phyloP scores from a whole-genome alignment of 2,888 invertebrate genomes.

The Endomychus coccineus region DNA sequence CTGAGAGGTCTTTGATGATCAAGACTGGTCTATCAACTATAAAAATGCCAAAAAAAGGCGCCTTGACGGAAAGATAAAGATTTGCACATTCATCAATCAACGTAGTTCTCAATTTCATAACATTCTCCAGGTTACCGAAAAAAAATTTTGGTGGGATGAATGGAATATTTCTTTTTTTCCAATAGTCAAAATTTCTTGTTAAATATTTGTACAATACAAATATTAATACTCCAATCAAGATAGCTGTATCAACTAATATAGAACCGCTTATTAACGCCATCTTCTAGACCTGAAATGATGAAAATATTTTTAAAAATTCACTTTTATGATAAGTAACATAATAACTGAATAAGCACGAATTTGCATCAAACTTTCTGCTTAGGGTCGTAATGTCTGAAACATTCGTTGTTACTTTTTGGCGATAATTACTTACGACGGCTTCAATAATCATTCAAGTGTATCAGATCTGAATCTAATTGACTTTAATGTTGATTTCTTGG shows the following conservation, averaged over 20 bases:
- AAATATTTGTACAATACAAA: constrained; percentile 32
- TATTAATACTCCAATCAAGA: constrained; percentile 4
- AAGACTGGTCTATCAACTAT: constrained; percentile 46
- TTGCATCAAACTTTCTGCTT: no score
- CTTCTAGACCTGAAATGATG: no score
- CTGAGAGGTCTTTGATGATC: constrained; percentile 43
- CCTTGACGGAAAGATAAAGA: constrained; percentile 15
- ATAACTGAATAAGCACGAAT: no score
- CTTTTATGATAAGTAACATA: no score
- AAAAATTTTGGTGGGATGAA: constrained; percentile 39
- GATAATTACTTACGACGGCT: no score
- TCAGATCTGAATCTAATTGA: no score
- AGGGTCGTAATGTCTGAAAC: no score
- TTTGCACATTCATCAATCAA: constrained; percentile 5
- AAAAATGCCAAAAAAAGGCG: constrained; percentile 46
- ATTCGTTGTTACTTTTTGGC: no score
- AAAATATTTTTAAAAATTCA: no score
- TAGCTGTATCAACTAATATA: constrained; percentile 4
- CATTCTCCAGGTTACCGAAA: constrained; percentile 38
- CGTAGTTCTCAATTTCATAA: constrained; percentile 2
- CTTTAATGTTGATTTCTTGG: no score
- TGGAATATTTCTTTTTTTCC: constrained; percentile 40
- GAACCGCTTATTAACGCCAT: no score
- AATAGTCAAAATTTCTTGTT: constrained; percentile 40
- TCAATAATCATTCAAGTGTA: no score